Base-by-base conservation (phyloP, 2,888 invertebrate genomes). In the Salpingus planirostris region DNA sequence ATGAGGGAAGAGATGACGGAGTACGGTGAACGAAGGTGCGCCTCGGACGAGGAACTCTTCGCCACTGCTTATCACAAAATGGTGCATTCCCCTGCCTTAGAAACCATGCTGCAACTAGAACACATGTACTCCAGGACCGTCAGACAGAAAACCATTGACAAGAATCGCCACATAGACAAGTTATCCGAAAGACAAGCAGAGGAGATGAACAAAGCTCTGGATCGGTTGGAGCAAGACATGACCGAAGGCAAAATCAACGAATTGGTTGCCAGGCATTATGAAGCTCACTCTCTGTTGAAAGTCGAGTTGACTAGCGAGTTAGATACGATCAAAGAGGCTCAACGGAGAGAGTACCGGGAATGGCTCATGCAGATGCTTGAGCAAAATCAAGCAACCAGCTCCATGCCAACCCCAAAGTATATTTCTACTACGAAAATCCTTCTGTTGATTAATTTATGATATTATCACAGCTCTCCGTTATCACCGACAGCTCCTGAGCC, bases 131-230 rank as follows among this genome's bases (percentile, higher is more conserved):
- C 92, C 1, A 76, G 81, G 52, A 80, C 80, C 21, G 82, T 91
- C 11, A 73, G 78, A 31, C 78, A 78, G 50, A 76, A 84, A 53
- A 73, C 80, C 25, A 70, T 78, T 37, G 76, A 79, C 47, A 79
- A 86, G 55, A 80, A 86, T 57, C 73, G 74, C 15, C 80, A 83
- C 57, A 76, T 87, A 12, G 69, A 73, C 38, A 70, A 73, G 29
- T 64, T 89, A 3, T 83, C 82, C 15, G 71, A 76, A 44, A 73
- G 70, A 30, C 90, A 91, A 69, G 82, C 82, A 22, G 75, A 80
- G 50, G 93, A 93, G 69, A 92, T 93, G 90, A 82, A 87, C 46
- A 71, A 78, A 22, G 87, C 88, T 30, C 76, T 93, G 24, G 80
- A 84, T 43, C 75, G 80, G 30, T 67, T 91, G 15, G 86, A 89